Conservation (phyloP, 2,888 invertebrate species). For the Rhamphomyia laevipes region DNA sequence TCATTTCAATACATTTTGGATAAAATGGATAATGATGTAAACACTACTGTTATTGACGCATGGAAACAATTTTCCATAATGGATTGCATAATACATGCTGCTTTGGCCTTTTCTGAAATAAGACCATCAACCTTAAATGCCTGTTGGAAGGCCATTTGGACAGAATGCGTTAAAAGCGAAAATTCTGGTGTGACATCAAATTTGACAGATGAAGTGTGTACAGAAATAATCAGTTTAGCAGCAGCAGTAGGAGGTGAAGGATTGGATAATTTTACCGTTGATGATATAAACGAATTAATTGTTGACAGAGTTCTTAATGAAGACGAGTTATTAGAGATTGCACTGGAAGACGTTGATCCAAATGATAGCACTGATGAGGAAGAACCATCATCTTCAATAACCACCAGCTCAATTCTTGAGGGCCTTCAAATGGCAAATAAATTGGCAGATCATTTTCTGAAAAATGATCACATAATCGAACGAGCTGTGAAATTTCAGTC, state of each 20-base stretch:
- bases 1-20: slow-evolving; percentile 13
- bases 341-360: no score
- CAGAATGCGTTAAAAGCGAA: slow-evolving; percentile 19
- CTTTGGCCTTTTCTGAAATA: slow-evolving; percentile 12
- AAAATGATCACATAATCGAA: slow-evolving; percentile 3
- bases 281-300: slow-evolving; percentile 12
- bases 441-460: background rate
- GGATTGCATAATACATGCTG: slow-evolving; percentile 10
- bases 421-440: slow-evolving; percentile 2
- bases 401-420: background rate
- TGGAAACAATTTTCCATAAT: slow-evolving; percentile 14
- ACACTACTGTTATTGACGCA: slow-evolving; percentile 7
- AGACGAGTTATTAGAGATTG: no score
- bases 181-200: no score
- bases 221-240: no score
- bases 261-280: no score
- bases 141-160: slow-evolving; percentile 21
- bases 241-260: no score
- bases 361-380: slow-evolving; percentile 1
- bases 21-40: slow-evolving; percentile 6
- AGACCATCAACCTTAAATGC: slow-evolving; percentile 19
- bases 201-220: no score
- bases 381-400: slow-evolving; percentile 1
- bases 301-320: slow-evolving; percentile 9
- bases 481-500: slow-evolving; percentile 7